A percentile compares a stretch with the other conserved stretches of the same genome.
Conservation (phyloP, 2,888 invertebrate genomes). For the Ferdinandea cuprea region DNA sequence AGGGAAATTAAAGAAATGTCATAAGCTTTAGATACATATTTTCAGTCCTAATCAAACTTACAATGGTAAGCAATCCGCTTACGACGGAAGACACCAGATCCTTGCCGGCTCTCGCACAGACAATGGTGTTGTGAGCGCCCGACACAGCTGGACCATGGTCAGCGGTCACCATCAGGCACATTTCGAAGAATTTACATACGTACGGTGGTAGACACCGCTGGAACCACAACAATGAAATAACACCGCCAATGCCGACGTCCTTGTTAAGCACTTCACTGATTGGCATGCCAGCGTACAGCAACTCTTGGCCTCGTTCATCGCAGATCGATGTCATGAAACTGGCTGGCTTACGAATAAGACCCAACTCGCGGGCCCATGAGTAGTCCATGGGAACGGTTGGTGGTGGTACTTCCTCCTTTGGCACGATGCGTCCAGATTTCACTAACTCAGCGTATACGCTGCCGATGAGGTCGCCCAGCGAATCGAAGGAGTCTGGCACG, state of each 20-base stretch:
- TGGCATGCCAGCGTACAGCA: slow-evolving; percentile 97
- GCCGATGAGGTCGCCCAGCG: slow-evolving; percentile 90
- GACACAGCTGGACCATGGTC: slow-evolving; percentile 99
- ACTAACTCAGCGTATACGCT: slow-evolving; percentile 91
- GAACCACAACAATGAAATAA: slow-evolving; percentile 98
- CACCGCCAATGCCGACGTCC: slow-evolving; percentile 98
- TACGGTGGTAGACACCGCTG: slow-evolving; percentile 97
- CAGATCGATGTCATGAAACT: slow-evolving; percentile 99
- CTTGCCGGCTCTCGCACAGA: slow-evolving; percentile 98
- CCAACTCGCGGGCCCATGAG: slow-evolving; percentile 98
- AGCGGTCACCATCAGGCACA: slow-evolving; percentile 99
- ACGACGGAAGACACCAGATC: slow-evolving; percentile 98
- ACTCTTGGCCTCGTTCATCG: slow-evolving; percentile 98
- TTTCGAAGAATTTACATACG: slow-evolving; percentile 98
- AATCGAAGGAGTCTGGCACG: slow-evolving; percentile 97
- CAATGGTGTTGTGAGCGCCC: slow-evolving; percentile 99
- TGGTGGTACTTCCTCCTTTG: slow-evolving; percentile 95
- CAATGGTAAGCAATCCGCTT: slow-evolving; percentile 97
- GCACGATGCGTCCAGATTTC: slow-evolving; percentile 91
- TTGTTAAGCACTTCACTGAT: slow-evolving; percentile 94
- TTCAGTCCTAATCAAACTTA: slow-evolving; percentile 84
- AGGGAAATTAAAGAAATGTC: slow-evolving; percentile 4
- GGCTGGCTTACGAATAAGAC: slow-evolving; percentile 98
- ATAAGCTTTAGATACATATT: background rate
- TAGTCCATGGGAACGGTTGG: slow-evolving; percentile 99